Percentiles rank a stretch among this genome's conserved stretches.
phyloP scores from a whole-genome alignment of 1,140 invertebrate genomes.

The Pomacea maculata region DNA sequence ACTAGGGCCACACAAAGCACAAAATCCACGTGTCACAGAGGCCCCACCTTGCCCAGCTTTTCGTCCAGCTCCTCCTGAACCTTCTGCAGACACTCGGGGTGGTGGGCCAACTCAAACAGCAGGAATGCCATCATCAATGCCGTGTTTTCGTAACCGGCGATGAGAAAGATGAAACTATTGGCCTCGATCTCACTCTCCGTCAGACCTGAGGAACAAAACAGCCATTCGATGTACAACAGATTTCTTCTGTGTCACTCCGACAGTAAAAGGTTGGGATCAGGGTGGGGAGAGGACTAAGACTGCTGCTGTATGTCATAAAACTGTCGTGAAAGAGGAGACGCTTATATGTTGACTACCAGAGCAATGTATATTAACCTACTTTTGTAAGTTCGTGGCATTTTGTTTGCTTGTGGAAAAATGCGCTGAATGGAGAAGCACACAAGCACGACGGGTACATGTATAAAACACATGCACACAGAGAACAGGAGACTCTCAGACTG shows the following conservation, averaged over 20 bases:
- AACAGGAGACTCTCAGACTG: background rate
- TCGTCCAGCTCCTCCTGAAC: slow-evolving; percentile 68
- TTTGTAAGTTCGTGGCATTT: no score
- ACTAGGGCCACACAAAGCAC: no score
- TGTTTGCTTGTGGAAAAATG: no score
- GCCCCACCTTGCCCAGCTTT: slow-evolving; percentile 29
- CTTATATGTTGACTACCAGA: background rate
- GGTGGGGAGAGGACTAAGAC: background rate
- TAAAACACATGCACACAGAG: background rate
- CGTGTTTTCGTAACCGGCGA: slow-evolving; percentile 75
- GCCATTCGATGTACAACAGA: no score
- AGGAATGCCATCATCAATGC: slow-evolving; percentile 69
- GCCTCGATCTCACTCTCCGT: slow-evolving; percentile 71
- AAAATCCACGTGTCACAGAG: no score
- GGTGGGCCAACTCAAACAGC: slow-evolving; percentile 70
- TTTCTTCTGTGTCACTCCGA: background rate
- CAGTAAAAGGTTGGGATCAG: background rate
- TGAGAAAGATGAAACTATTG: slow-evolving; percentile 74
- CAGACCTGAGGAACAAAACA: slow-evolving; percentile 19
- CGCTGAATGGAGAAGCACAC: background rate
- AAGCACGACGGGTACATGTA: background rate
- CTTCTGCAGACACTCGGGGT: slow-evolving; percentile 70
- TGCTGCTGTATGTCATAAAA: background rate
- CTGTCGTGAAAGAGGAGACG: background rate
- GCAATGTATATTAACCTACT: no score